These are phyloP conservation scores for Lycaena phlaeas DNA, from an alignment of 2,888 invertebrate species.

Conservation along the genomic window DNA sequence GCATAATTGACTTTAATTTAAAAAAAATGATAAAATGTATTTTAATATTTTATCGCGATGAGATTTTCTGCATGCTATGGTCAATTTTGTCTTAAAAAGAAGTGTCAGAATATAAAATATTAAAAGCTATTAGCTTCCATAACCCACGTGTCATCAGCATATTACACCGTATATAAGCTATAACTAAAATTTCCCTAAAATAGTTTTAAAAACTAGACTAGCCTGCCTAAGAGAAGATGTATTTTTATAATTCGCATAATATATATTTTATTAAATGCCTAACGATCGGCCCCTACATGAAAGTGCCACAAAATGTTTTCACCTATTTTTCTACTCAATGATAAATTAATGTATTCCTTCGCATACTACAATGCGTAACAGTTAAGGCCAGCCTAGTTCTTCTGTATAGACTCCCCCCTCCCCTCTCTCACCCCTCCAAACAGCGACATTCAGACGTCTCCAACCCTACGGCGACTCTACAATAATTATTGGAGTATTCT, in stretches of 20 bases:
- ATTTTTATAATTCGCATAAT: constrained; percentile 6
- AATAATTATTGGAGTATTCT: constrained; percentile 18
- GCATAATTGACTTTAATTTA: constrained; percentile 44
- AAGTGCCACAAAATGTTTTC: neutral
- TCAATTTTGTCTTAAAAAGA: neutral
- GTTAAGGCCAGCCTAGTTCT: neutral
- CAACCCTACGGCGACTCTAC: constrained; percentile 9
- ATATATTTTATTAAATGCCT: too few species aligned
- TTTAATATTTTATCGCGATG: neutral
- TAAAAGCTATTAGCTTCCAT: too few species aligned
- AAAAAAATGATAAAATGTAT: neutral
- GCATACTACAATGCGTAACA: neutral
- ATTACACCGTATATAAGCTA: neutral
- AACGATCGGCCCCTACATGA: neutral
- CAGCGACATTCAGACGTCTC: constrained; percentile 23
- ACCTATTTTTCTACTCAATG: constrained; percentile 2
- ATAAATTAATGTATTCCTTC: too few species aligned
- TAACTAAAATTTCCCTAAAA: neutral
- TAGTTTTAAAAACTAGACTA: neutral
- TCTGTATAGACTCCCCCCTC: too few species aligned
- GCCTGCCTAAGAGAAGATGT: neutral
- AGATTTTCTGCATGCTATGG: neutral
- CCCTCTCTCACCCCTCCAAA: constrained; percentile 11
- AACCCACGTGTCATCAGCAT: neutral
- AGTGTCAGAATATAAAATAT: neutral